A percentile compares a stretch with the other conserved stretches of the same genome.
phyloP scores from a whole-genome alignment of 2,113 vertebrate genomes.

The Chaetodon auriga region DNA sequence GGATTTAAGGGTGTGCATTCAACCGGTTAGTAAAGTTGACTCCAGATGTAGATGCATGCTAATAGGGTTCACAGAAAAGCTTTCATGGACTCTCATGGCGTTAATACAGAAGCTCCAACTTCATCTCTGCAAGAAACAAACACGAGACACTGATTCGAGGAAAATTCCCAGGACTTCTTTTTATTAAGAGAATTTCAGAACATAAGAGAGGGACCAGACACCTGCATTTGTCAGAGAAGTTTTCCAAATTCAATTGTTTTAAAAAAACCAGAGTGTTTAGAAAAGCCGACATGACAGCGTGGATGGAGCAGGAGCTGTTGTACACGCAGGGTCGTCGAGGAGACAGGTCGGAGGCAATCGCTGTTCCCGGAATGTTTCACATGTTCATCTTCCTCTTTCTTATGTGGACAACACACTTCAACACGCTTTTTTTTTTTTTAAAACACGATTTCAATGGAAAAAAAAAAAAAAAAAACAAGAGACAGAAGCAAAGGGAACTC shows the following conservation, averaged over 20 bases:
- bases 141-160: slow-evolving; percentile 77
- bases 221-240: slow-evolving; percentile 85
- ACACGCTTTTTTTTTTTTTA: slow-evolving; percentile 69
- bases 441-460: slow-evolving; percentile 80
- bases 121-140: slow-evolving; percentile 56
- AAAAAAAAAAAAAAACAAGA: slow-evolving; percentile 62
- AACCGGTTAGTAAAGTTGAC: neutral
- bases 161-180: slow-evolving; percentile 88
- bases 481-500: slow-evolving; percentile 79
- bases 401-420: slow-evolving; percentile 84
- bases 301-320: slow-evolving; percentile 79
- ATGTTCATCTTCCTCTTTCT: slow-evolving; percentile 86
- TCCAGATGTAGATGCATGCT: neutral
- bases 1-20: neutral
- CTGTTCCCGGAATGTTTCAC: slow-evolving; percentile 85
- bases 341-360: slow-evolving; percentile 78
- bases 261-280: slow-evolving; percentile 81
- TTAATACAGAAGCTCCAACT: neutral
- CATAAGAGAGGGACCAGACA: slow-evolving; percentile 85
- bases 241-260: slow-evolving; percentile 80
- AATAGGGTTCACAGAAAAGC: neutral
- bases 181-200: slow-evolving; percentile 90
- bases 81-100: neutral
- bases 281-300: slow-evolving; percentile 83
- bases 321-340: slow-evolving; percentile 80